Base-by-base conservation (phyloP, 2,888 invertebrate genomes). In the Drosophila macrospina region DNA sequence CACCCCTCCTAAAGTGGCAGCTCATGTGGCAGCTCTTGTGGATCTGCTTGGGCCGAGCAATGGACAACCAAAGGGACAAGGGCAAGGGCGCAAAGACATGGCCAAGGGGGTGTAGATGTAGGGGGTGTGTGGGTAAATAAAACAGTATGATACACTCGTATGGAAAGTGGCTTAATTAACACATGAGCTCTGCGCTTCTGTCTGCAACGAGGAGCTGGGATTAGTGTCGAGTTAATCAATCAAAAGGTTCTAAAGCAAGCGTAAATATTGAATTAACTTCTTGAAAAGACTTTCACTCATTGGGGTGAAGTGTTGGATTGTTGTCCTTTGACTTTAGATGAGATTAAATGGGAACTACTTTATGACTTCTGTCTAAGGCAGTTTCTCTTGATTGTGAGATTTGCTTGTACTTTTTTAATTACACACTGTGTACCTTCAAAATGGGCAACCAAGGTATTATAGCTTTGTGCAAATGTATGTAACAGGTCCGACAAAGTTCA, bases 151-250 rank as follows among this genome's bases (percentile, higher is more conserved):
- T 44, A 59, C 50, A 13, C 42, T 47, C 32, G 16, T 30, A 28
- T 26, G 26, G 13, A 60, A 50, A 54, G 61, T 62, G 42, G 62
- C 61, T 62, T 74, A 74, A 74, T 78, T 78, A 78, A 41, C 41
- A 52, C 47, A 45, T 47, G 37, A 37, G 37, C 48, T 24, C 24
- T 32, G 50, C 44, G 44, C 44, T 39, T 39, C 32, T 39, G 28
- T 8, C 26, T 37, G 39, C 30, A n/a, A 20, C 41, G 41, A 20
- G 42, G 24, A 32, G 55, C 42, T 26, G 55, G 55, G 44, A 56
- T 56, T 36, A 45, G 52, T 20, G 26, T 6, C 20, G 32, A 41
- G 67, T 56, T 42, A 13, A 78, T 74, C 74, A 66, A 66, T 74
- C 74, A 78, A 56, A 20, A 48, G 42, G 16, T 8, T 37, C 32